phyloP scores from a whole-genome alignment of 2,888 invertebrate genomes.

The Cylloceria caligata region DNA sequence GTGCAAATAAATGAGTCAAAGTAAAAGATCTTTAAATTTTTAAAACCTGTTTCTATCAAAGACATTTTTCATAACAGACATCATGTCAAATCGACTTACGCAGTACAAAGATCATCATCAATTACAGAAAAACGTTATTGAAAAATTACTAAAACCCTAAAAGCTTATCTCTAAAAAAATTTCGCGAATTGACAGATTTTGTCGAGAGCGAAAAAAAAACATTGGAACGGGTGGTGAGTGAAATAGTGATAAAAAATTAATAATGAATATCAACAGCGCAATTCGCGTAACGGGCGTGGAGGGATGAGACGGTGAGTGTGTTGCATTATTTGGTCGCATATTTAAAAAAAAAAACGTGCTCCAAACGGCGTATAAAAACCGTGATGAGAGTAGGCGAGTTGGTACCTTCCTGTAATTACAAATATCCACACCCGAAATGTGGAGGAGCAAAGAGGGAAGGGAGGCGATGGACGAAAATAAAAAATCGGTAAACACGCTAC shows the following conservation, averaged over 20 bases:
- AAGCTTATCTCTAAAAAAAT: constrained; percentile 38
- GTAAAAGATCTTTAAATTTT: neutral
- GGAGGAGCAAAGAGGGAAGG: constrained; percentile 14
- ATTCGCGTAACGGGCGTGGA: constrained; percentile 48
- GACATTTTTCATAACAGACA: too few relatives aligned
- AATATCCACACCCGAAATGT: constrained; percentile 78
- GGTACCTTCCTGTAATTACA: constrained; percentile 78
- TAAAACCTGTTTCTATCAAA: too few relatives aligned
- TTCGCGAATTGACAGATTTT: constrained; percentile 74
- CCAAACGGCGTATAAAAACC: constrained; percentile 78
- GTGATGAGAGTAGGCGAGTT: constrained; percentile 59
- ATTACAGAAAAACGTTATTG: too few relatives aligned
- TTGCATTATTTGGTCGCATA: constrained; percentile 77
- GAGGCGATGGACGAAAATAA: constrained; percentile 59
- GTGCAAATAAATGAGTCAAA: neutral
- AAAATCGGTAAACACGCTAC: constrained; percentile 75
- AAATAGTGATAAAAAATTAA: constrained; percentile 82
- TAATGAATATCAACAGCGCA: constrained; percentile 82
- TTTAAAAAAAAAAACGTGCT: constrained; percentile 75
- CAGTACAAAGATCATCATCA: constrained; percentile 45
- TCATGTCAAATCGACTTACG: too few relatives aligned
- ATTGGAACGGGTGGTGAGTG: constrained; percentile 56
- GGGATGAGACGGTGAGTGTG: constrained; percentile 58
- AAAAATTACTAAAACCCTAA: too few relatives aligned
- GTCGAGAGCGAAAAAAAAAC: constrained; percentile 67